Evolutionary conservation across 2,797 vertebrate species (phyloP), one percentile per base, ranked within the genome.

Genomic region (Falco columbarius): DNA sequence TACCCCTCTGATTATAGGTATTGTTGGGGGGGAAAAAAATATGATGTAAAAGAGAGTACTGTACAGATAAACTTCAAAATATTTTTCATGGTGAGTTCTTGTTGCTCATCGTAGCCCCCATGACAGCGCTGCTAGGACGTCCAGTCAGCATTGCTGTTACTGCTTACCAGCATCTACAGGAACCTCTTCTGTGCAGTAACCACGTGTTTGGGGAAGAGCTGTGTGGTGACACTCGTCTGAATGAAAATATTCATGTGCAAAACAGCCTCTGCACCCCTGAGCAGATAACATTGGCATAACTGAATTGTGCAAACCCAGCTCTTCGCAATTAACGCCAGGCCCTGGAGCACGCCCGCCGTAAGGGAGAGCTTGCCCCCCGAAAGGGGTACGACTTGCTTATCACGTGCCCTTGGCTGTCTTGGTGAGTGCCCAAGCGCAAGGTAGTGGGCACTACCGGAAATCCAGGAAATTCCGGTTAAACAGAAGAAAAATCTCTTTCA

Each of bases 281-380:
- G 71, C 84, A 95, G 52, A 44, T 76, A 75, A 32, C 10, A 44
- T 36, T 75, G 89, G 59, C 79, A 56, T 32, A 66, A 83, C 93
- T 26, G 29, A 94, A 82, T 88, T 74, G 91, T 81, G 96, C 95
- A 65, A 38, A 90, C 94, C 93, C 95, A 93, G 91, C 95, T 97
- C 70, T 87, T 75, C 65, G 63, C 91, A 93, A 66, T 90, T 92
- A 94, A 86, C 46, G 76, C 62, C 89, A 83, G 94, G 93, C 82
- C 83, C 29, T 8, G 86, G 93, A 93, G 71, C 83, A 44, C 10
- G 80, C 92, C 87, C 94, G 86, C 81, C 90, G 87, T 30, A 14
- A 81, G 63, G 93, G 75, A 66, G 76, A 81, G 36, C 62, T 90
- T 82, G 34, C 70, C 66, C 21, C 5, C 3, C 14, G 63, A 51